A percentile compares a stretch with the other conserved stretches of the same genome.
Evolutionary conservation across 1,140 invertebrate species (phyloP).

Genomic region (Drosophila grimshawi): DNA sequence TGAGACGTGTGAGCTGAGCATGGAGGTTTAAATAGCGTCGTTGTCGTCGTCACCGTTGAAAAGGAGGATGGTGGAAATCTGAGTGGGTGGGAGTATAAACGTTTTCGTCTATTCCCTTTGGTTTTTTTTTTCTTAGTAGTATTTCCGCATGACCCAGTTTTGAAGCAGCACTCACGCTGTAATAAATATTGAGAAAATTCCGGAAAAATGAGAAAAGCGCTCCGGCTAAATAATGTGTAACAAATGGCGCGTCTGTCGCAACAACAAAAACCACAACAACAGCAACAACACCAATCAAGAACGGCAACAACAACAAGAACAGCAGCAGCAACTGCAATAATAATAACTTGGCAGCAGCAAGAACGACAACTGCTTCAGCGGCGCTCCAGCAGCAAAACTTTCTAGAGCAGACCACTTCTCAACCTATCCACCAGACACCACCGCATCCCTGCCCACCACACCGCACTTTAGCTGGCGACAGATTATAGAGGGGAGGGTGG

Average conservation of each 20-base stretch:
- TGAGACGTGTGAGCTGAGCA: slow-evolving; percentile 39
- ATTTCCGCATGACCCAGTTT: slow-evolving; percentile 74
- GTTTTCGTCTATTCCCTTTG: slow-evolving; percentile 41
- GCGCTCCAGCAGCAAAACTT: slow-evolving; percentile 29
- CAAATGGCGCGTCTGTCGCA: slow-evolving; percentile 75
- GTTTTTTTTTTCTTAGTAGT: slow-evolving; percentile 49
- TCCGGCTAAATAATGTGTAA: slow-evolving; percentile 74
- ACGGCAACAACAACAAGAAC: slow-evolving; percentile 38
- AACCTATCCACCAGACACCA: background rate
- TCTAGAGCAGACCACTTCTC: slow-evolving; percentile 19
- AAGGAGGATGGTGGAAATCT: background rate
- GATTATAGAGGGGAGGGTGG: slow-evolving; percentile 8
- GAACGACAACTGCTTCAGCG: slow-evolving; percentile 8
- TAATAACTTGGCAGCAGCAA: slow-evolving; percentile 63
- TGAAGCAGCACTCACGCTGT: slow-evolving; percentile 39
- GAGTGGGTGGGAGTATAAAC: slow-evolving; percentile 7
- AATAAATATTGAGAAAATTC: slow-evolving; percentile 69
- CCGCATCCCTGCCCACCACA: background rate
- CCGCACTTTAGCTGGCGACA: slow-evolving; percentile 11
- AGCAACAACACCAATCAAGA: slow-evolving; percentile 21
- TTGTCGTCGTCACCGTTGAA: no score
- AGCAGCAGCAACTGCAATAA: slow-evolving; percentile 57
- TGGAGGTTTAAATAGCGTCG: slow-evolving; percentile 35
- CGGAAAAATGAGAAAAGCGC: slow-evolving; percentile 33
- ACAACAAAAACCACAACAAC: slow-evolving; percentile 43